Evolutionary conservation across 2,888 invertebrate genomes (phyloP), one percentile per base, ranked within the genome.

Genomic region (Xestia xanthographa): DNA sequence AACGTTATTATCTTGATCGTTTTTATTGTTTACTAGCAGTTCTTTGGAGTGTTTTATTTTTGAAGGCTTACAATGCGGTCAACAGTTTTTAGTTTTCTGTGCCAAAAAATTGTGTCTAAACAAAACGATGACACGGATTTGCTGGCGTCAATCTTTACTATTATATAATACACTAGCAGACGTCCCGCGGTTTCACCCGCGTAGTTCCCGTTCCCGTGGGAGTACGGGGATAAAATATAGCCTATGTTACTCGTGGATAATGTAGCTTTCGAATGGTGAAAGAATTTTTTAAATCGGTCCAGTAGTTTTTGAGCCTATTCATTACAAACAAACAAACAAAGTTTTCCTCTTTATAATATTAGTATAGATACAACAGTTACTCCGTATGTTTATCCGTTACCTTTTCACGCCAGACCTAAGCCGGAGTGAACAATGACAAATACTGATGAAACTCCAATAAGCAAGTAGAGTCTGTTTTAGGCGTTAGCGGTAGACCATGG

Each of bases 1-100:
- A n/a, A 38, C 29, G 56, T 58, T 85, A 41, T 75, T 83, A 85
- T 77, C 72, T 73, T 41, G 65, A 85, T 81, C 26, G 63, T 56
- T 76, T 72, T 66, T 72, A 82, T 72, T 53, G 62, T 66, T 66
- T 43, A 82, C 66, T 79, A 76, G 82, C 66, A 66, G 65, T 82
- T 75, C 34, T 72, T 43, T 41, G 38, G 22, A 5, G n/a, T 58
- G n/a, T 67, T 66, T 45, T 50, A 29, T 9, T 70, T 69, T 76
- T 77, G 14, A 43, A 22, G 12, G 63, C 8, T 60, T 66, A 29
- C 14, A 48, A n/a, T 45, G 20, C 0, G 17, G 45, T 14, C 2
- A 14, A n/a, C 11, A 41, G 8, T 22, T 48, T 48, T 5, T 48
- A 38, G 17, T 22, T 17, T 67, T 29, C 2, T 20, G 12, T 78